Evolutionary conservation across 1,140 invertebrate species (phyloP), one percentile per base, ranked within the genome.

Genomic region (Piezodorus guildinii): DNA sequence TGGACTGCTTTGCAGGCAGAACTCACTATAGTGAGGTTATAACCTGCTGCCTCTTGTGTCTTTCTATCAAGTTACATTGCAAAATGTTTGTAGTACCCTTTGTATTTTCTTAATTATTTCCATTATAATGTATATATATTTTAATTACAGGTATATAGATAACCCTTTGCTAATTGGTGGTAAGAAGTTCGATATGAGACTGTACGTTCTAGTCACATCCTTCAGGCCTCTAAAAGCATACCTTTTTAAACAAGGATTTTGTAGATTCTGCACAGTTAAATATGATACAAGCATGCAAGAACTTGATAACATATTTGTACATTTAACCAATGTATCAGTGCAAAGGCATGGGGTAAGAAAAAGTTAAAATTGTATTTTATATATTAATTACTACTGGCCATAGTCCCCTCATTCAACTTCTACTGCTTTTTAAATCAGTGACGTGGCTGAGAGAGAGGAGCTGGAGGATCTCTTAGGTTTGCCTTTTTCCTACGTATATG

Each of bases 81-180:
- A n/a, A n/a, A n/a, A n/a, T n/a, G n/a, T 34, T 27, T 58, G 27
- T 21, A 25, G 8, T 58, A 34, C 6, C 15, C 15, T 14, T 56
- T 56, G 12, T 27, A 3, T 58, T 27, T 34, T 39, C 34, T n/a
- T 49, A 2, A 49, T 49, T 49, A 1, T 2, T 49, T 46, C 15
- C 6, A n/a, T n/a, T 49, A 6, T 19, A n/a, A 49, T 19, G 2
- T 19, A 17, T 49, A 4, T 39, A 39, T 10, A 10, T 64, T 45
- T 45, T 52, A 73, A 17, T 70, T 77, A 71, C 62, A 84, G 79
- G 70, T 94, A 94, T 70, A 84, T 94, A 54, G 81, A 86, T 58
- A 90, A 90, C 76, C 91, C 91, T 4, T 74, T 94, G 16, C 73
- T 93, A 17, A 92, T 94, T 64, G 90, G 92, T 63, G 89, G 90